Evolutionary conservation across 2,797 vertebrate genomes (phyloP).

Genomic region (Rhincodon typus): DNA sequence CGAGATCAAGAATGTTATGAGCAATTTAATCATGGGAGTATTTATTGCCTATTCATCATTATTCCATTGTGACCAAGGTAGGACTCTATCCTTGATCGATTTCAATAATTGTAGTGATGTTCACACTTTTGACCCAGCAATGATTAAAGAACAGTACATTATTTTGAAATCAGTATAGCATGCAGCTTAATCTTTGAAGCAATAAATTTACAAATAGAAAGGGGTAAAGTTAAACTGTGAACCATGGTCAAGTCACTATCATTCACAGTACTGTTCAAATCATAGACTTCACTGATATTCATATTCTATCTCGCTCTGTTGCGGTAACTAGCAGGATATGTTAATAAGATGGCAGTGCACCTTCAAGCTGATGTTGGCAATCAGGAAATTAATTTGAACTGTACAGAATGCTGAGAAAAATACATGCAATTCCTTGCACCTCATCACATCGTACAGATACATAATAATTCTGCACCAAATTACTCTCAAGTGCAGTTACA

Average conservation of each 20-base stretch:
- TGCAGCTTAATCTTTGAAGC: neutral
- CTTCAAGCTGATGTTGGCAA: constrained; percentile 14
- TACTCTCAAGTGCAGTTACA: neutral
- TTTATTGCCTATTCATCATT: neutral
- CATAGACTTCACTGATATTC: neutral
- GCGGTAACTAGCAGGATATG: neutral
- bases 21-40: neutral
- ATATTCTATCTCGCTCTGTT: neutral
- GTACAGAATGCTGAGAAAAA: neutral
- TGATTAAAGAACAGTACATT: neutral
- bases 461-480: neutral
- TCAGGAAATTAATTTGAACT: neutral
- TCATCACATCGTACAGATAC: neutral
- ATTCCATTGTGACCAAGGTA: neutral
- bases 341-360: neutral
- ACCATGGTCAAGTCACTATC: neutral
- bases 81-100: neutral
- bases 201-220: neutral
- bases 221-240: neutral
- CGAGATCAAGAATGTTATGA: too few relatives aligned
- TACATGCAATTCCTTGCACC: neutral
- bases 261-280: neutral
- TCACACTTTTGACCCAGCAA: neutral
- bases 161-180: neutral
- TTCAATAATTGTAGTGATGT: neutral